These are phyloP conservation scores for Phalloptychus januarius DNA, from an alignment of 2,797 vertebrate species.

Conservation along the genomic window DNA sequence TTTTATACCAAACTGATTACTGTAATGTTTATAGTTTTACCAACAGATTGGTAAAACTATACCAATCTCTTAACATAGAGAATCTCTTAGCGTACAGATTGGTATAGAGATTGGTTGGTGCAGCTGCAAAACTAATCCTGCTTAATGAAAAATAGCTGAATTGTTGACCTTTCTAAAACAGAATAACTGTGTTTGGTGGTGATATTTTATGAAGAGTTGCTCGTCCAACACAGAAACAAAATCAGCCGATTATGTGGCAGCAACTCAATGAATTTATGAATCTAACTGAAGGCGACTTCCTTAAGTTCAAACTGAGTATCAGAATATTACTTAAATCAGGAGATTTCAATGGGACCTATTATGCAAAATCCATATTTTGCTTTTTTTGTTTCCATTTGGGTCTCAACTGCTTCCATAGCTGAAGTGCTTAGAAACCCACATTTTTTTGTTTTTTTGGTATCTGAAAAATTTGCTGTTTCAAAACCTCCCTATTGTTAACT, in stretches of 20 bases:
- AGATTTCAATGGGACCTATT: no score
- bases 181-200: not conserved
- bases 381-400: no score
- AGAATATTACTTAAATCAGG: not conserved
- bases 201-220: not conserved
- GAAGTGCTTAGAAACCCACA: no score
- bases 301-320: not conserved
- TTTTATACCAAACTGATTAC: slow-evolving; percentile 50
- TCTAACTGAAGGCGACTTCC: not conserved
- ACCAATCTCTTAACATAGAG: no score
- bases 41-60: no score
- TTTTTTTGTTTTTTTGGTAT: no score
- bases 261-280: not conserved
- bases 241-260: not conserved
- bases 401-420: no score
- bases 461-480: no score
- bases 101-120: no score
- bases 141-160: slow-evolving; percentile 37
- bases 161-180: slow-evolving; percentile 32
- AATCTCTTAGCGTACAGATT: no score
- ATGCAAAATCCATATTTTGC: no score
- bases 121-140: slow-evolving; percentile 38
- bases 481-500: no score
- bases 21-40: slow-evolving; percentile 38
- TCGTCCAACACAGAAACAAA: not conserved